Percentiles rank a stretch among this genome's conserved stretches.
These are phyloP conservation scores for Sphyrna mokarran DNA, from an alignment of 2,113 vertebrate species.

Conservation along the genomic window DNA sequence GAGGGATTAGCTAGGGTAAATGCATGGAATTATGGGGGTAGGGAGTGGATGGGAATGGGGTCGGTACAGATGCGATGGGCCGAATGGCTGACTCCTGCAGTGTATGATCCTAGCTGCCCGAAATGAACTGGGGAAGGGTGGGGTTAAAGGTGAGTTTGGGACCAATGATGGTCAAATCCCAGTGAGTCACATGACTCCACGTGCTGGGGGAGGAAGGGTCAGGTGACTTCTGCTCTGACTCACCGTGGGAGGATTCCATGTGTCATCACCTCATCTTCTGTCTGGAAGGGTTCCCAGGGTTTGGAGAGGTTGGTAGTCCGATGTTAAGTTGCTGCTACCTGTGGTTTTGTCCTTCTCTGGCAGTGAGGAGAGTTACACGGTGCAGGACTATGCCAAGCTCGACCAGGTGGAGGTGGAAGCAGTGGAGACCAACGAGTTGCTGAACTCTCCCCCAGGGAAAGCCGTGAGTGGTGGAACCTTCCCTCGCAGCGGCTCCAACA, in stretches of 20 bases:
- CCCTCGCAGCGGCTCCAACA: slow-evolving; percentile 40
- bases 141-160: background rate
- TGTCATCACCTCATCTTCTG: background rate
- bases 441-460: slow-evolving; percentile 41
- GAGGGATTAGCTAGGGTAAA: too few relatives aligned
- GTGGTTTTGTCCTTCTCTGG: background rate
- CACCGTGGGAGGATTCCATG: background rate
- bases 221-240: background rate
- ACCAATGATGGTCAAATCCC: background rate
- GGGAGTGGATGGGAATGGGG: too few relatives aligned
- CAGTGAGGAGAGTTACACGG: slow-evolving; percentile 80
- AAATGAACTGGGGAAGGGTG: too few relatives aligned
- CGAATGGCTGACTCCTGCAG: too few relatives aligned
- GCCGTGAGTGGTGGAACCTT: background rate
- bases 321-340: background rate
- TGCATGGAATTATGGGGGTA: too few relatives aligned
- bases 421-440: slow-evolving; percentile 50
- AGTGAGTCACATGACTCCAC: background rate
- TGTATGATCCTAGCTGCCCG: too few relatives aligned
- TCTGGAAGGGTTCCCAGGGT: background rate
- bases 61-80: too few relatives aligned
- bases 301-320: background rate
- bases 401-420: slow-evolving; percentile 68
- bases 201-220: background rate
- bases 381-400: slow-evolving; percentile 78